phyloP scores from a whole-genome alignment of 1,140 invertebrate species.

The Arion vulgaris region DNA sequence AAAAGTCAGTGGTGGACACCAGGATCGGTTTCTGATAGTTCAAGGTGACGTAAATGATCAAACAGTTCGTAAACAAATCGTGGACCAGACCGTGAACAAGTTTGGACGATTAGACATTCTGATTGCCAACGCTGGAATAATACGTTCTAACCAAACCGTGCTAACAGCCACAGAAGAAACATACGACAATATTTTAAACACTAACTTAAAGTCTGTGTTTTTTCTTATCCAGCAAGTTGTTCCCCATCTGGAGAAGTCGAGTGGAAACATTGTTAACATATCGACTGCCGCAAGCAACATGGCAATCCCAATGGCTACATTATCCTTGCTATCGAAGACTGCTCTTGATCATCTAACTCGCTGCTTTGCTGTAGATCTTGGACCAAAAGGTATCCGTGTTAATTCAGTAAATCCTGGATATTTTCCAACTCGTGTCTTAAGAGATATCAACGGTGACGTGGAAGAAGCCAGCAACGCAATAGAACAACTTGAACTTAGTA shows the following conservation, averaged over 20 bases:
- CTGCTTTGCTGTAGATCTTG: constrained; percentile 13
- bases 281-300: background rate
- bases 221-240: too few relatives aligned
- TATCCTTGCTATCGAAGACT: background rate
- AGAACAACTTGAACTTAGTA: background rate
- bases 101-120: constrained; percentile 18
- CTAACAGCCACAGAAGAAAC: background rate
- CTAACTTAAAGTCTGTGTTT: too few relatives aligned
- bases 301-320: background rate
- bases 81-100: background rate
- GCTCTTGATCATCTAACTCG: too few relatives aligned
- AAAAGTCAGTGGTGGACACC: constrained; percentile 7
- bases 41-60: background rate
- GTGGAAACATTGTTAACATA: constrained; percentile 10
- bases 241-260: too few relatives aligned
- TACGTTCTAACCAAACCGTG: background rate
- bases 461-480: too few relatives aligned
- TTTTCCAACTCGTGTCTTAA: background rate
- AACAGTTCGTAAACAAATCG: background rate
- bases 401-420: constrained; percentile 17
- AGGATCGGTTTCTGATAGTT: background rate
- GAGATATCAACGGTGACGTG: background rate
- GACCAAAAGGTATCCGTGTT: constrained; percentile 16
- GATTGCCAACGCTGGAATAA: constrained; percentile 4
- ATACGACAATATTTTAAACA: background rate